Conservation (phyloP, 2,888 invertebrate genomes). For the Catocala sponsa region DNA sequence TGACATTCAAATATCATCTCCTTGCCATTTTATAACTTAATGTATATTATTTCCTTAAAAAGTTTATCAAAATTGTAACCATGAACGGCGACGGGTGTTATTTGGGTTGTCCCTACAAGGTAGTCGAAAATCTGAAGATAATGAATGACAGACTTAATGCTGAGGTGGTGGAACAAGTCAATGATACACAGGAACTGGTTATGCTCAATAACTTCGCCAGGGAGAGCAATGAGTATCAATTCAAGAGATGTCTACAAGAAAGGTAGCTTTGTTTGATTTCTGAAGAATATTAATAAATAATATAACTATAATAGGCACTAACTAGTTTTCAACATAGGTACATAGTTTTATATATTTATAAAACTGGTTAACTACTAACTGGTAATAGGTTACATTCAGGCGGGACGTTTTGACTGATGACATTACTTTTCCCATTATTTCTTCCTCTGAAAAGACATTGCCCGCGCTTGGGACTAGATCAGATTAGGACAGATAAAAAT, state of each 20-base stretch:
- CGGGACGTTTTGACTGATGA: too few species aligned
- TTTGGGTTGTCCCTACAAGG: conserved; percentile 58
- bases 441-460: too few species aligned
- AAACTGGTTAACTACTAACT: too few species aligned
- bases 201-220: conserved; percentile 74
- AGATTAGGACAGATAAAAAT: too few species aligned
- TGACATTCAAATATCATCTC: neutral
- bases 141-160: conserved; percentile 67
- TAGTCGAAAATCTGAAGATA: conserved; percentile 58
- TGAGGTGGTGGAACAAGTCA: conserved; percentile 72
- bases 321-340: too few species aligned
- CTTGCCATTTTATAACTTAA: neutral
- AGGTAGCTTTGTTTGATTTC: conserved; percentile 53
- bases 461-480: too few species aligned
- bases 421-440: too few species aligned
- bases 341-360: too few species aligned
- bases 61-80: conserved; percentile 29
- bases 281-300: neutral
- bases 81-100: conserved; percentile 66
- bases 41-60: neutral
- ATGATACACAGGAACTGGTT: conserved; percentile 72
- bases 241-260: conserved; percentile 70
- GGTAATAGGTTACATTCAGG: too few species aligned
- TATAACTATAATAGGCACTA: too few species aligned
- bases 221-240: conserved; percentile 73